These are phyloP conservation scores for Deroplatys truncata DNA, from an alignment of 2,888 invertebrate species.

Conservation along the genomic window DNA sequence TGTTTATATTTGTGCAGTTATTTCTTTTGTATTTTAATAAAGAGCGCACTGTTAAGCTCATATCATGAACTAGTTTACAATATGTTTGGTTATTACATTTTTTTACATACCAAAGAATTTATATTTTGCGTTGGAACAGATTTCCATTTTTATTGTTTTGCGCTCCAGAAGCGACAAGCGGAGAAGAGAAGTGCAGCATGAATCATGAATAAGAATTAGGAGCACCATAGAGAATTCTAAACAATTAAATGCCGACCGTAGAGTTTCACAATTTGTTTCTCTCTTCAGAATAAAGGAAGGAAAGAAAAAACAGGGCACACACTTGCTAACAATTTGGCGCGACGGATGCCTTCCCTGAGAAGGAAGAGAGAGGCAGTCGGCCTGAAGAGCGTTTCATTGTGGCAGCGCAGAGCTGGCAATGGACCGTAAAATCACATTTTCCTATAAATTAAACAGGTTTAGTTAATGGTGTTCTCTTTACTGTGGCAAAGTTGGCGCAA, in stretches of 20 bases:
- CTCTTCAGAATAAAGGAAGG: neutral
- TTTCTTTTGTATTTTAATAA: too few species aligned
- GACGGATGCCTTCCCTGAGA: neutral
- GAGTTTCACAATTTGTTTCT: neutral
- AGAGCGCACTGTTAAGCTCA: too few species aligned
- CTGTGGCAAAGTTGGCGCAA: neutral
- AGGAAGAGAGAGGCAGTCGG: neutral
- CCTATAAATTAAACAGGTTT: constrained; percentile 35
- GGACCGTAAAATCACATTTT: constrained; percentile 40
- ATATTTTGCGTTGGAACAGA: too few species aligned
- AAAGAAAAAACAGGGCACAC: neutral
- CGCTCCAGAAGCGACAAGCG: too few species aligned
- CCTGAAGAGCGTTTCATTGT: neutral
- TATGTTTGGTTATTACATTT: too few species aligned
- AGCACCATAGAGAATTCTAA: neutral
- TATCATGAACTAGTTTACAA: too few species aligned
- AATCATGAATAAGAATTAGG: neutral
- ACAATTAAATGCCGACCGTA: constrained; percentile 5
- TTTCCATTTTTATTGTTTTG: neutral
- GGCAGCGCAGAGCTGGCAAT: constrained; percentile 31
- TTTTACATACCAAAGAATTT: too few species aligned
- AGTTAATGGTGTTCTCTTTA: constrained; percentile 26
- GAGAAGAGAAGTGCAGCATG: too few species aligned
- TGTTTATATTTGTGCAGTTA: too few species aligned
- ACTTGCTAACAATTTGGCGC: constrained; percentile 6